Percentiles rank a stretch among this genome's conserved stretches.
phyloP scores from a whole-genome alignment of 2,888 invertebrate genomes.

The Aphodius sticticus region DNA sequence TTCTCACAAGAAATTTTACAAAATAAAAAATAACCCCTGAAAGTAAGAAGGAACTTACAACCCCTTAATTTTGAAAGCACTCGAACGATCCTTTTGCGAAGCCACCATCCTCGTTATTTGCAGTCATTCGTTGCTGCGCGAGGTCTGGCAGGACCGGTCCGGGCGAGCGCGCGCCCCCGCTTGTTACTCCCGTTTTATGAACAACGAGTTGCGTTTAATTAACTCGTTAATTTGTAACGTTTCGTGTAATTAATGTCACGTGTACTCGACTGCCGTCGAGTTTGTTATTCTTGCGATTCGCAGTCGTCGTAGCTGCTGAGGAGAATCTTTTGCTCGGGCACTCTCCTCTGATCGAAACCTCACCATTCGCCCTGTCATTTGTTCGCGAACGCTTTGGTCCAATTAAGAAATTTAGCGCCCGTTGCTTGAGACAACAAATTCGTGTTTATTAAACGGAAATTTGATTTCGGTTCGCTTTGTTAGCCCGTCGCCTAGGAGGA shows the following conservation, averaged over 20 bases:
- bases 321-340: background rate
- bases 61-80: no score
- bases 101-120: no score
- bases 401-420: background rate
- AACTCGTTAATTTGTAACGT: constrained; percentile 30
- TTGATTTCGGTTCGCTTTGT: background rate
- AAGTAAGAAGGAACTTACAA: no score
- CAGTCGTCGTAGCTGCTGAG: background rate
- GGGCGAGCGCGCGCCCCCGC: background rate
- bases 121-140: background rate
- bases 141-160: background rate
- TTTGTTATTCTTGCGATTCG: background rate
- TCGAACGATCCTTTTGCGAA: no score
- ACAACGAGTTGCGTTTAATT: constrained; percentile 18
- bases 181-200: background rate
- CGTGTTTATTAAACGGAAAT: constrained; percentile 4
- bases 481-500: background rate
- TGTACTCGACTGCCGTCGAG: constrained; percentile 11
- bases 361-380: background rate
- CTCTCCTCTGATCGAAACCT: background rate
- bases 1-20: no score
- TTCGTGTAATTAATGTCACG: constrained; percentile 25
- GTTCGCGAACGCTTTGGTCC: background rate
- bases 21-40: no score
- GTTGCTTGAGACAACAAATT: background rate